Conservation (phyloP, 2,797 vertebrate species). For the Clarias platycephalus region DNA sequence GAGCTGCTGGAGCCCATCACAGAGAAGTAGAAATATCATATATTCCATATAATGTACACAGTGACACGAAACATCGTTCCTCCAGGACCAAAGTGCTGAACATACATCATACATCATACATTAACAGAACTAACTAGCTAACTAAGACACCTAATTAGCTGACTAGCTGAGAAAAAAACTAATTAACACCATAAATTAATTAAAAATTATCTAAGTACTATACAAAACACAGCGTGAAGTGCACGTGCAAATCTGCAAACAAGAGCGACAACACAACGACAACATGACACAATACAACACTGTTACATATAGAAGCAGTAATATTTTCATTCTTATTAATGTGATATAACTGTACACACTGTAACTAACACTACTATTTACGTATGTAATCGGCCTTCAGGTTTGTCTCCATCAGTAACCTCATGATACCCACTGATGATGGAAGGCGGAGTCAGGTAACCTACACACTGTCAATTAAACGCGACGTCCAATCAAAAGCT, state of each 20-base stretch:
- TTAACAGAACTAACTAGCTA: too few relatives aligned
- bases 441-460: slow-evolving; percentile 74
- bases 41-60: background rate
- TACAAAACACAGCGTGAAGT: too few relatives aligned
- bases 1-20: slow-evolving; percentile 76
- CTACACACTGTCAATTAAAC: background rate
- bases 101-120: too few relatives aligned
- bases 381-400: slow-evolving; percentile 48
- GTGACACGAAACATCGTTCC: too few relatives aligned
- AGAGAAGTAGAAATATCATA: slow-evolving; percentile 65
- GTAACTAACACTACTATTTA: background rate
- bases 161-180: too few relatives aligned
- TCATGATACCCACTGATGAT: slow-evolving; percentile 71
- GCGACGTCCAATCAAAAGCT: background rate
- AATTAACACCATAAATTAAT: too few relatives aligned
- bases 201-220: too few relatives aligned
- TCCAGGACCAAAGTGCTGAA: too few relatives aligned
- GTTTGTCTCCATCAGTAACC: slow-evolving; percentile 69
- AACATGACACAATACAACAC: too few relatives aligned
- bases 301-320: background rate
- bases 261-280: too few relatives aligned
- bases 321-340: background rate
- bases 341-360: background rate
- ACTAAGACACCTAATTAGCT: too few relatives aligned
- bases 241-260: too few relatives aligned